Percentiles rank a stretch among this genome's conserved stretches.
Conservation (phyloP, 1,140 invertebrate species). For the Riptortus pedestris region DNA sequence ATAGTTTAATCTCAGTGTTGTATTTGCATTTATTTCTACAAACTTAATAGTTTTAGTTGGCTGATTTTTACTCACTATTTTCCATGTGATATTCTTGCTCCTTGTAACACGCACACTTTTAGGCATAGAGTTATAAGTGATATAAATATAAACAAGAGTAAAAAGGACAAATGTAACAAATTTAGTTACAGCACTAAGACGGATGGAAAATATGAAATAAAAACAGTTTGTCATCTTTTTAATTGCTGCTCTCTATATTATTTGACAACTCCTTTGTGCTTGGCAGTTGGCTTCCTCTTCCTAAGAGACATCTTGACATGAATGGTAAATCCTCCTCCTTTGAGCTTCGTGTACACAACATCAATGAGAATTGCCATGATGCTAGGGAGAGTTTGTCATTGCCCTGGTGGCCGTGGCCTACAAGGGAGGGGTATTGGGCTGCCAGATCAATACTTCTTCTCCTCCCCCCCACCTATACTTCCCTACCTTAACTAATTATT, state of each 20-base stretch:
- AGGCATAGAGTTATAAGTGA: constrained; percentile 27
- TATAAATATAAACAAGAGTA: constrained; percentile 26
- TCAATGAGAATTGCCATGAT: not conserved
- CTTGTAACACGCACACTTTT: not conserved
- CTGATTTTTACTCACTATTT: constrained; percentile 21
- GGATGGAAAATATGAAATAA: not conserved
- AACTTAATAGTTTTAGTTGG: not conserved
- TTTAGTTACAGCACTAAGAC: constrained; percentile 25
- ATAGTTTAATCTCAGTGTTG: no score
- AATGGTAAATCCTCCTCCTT: not conserved
- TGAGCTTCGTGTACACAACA: constrained; percentile 5
- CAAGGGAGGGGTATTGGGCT: not conserved
- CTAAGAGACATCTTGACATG: constrained; percentile 2
- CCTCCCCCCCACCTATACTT: no score
- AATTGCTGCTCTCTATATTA: not conserved
- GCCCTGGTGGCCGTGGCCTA: not conserved
- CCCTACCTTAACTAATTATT: no score
- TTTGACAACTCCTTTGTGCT: not conserved
- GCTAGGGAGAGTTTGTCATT: not conserved
- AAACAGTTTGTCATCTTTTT: not conserved
- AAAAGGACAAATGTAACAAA: constrained; percentile 28
- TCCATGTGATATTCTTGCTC: constrained; percentile 20
- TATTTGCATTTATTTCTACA: not conserved
- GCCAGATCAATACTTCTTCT: not conserved
- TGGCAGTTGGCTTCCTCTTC: not conserved